Evolutionary conservation across 2,797 vertebrate species (phyloP).

Genomic region (Syngnathus rostellatus): DNA sequence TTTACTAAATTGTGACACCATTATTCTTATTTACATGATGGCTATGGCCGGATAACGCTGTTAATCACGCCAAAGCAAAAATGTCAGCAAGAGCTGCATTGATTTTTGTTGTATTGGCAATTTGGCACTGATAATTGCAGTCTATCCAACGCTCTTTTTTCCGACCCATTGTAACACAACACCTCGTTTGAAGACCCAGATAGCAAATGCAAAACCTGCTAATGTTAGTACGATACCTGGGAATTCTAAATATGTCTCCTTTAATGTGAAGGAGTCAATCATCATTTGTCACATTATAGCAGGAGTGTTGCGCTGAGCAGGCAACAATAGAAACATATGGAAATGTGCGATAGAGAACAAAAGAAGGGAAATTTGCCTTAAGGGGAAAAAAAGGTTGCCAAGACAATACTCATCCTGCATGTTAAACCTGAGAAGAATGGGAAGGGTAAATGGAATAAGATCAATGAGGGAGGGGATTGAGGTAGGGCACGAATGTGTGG

Average conservation of each 20-base stretch:
- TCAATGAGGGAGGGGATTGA: slow-evolving; percentile 43
- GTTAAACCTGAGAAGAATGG: slow-evolving; percentile 5
- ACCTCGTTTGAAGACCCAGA: neutral
- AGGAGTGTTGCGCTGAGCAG: slow-evolving; percentile 22
- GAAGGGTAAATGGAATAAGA: slow-evolving; percentile 27
- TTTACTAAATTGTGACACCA: too few relatives aligned
- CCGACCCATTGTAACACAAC: neutral
- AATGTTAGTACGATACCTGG: neutral
- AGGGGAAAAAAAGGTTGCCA: slow-evolving; percentile 18
- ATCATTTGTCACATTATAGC: slow-evolving; percentile 27
- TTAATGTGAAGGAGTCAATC: neutral
- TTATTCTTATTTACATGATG: too few relatives aligned
- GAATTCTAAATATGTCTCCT: neutral
- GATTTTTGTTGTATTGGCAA: neutral
- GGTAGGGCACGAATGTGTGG: slow-evolving; percentile 45
- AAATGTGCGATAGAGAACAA: slow-evolving; percentile 13
- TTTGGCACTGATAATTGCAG: neutral
- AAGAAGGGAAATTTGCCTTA: neutral
- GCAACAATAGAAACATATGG: slow-evolving; percentile 20
- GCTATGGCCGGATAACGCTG: neutral
- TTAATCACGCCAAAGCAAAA: neutral
- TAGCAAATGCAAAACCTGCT: neutral
- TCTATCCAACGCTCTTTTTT: neutral
- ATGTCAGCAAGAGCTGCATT: neutral
- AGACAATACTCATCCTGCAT: slow-evolving; percentile 58